Evolutionary conservation across 2,797 vertebrate species (phyloP).

Genomic region (Lerista edwardsae): DNA sequence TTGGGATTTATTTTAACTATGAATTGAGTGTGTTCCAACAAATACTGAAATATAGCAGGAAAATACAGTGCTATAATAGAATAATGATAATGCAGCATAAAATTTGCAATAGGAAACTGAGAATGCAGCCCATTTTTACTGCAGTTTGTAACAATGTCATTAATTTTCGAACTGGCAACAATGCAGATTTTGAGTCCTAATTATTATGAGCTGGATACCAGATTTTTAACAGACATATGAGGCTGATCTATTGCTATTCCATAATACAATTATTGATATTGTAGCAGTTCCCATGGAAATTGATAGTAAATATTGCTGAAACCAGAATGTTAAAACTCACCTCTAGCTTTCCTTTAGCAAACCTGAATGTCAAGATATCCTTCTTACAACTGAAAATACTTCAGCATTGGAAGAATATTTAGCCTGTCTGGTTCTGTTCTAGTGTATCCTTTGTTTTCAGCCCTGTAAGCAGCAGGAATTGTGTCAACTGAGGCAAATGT

Average conservation of each 20-base stretch:
- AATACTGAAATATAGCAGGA: neutral
- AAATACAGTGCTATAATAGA: no score
- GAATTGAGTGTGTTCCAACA: neutral
- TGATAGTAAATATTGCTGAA: slow-evolving; percentile 31
- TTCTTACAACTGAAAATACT: slow-evolving; percentile 1
- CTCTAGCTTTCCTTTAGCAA: slow-evolving; percentile 40
- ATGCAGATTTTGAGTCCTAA: neutral
- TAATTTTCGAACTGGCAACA: neutral
- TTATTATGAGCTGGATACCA: neutral
- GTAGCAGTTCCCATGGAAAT: slow-evolving; percentile 32
- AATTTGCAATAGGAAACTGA: no score
- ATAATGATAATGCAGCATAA: no score
- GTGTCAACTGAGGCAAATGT: neutral
- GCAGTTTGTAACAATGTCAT: neutral
- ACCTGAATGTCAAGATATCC: slow-evolving; percentile 26
- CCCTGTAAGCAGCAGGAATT: slow-evolving; percentile 3
- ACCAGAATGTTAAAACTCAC: slow-evolving; percentile 27
- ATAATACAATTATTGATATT: neutral
- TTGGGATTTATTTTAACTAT: neutral
- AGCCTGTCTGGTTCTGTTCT: slow-evolving; percentile 21
- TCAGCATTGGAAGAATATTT: fast-evolving
- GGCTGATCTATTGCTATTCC: neutral
- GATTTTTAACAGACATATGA: neutral
- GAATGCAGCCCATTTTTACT: neutral
- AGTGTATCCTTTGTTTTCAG: slow-evolving; percentile 28